phyloP scores from a whole-genome alignment of 1,140 invertebrate species.

The Sipha flava region DNA sequence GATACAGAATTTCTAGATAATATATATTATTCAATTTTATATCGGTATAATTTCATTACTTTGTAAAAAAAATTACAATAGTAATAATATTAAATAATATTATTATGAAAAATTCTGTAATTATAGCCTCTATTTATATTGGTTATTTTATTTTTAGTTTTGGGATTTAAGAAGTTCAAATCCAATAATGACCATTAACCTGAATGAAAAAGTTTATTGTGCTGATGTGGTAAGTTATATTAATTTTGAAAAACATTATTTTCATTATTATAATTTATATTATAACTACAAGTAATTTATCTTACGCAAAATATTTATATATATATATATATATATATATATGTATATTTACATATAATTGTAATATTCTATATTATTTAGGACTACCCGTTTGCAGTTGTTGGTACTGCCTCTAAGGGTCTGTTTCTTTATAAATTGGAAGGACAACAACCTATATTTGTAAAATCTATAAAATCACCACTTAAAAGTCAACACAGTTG shows the following conservation, averaged over 20 bases:
- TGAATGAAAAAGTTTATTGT: constrained; percentile 92
- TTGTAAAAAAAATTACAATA: too few species aligned
- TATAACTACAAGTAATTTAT: neutral
- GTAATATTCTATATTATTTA: constrained; percentile 39
- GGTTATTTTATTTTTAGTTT: constrained; percentile 56
- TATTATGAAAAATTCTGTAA: too few species aligned
- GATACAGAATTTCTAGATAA: too few species aligned
- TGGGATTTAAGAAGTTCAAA: constrained; percentile 90
- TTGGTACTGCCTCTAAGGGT: constrained; percentile 82
- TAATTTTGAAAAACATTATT: constrained; percentile 36
- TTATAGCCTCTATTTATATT: too few species aligned
- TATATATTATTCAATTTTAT: too few species aligned
- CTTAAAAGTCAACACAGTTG: constrained; percentile 91
- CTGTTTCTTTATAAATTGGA: constrained; percentile 93
- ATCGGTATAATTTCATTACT: too few species aligned
- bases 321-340: too few species aligned
- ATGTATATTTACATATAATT: too few species aligned
- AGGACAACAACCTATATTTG: constrained; percentile 83
- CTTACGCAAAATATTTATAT: neutral
- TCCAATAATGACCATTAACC: constrained; percentile 78
- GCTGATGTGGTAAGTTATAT: constrained; percentile 92
- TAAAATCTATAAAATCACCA: constrained; percentile 87
- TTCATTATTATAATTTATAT: neutral
- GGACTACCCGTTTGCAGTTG: constrained; percentile 95
- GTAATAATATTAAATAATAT: too few species aligned